phyloP scores from a whole-genome alignment of 2,113 vertebrate genomes.

The Xiphorhynchus elegans region DNA sequence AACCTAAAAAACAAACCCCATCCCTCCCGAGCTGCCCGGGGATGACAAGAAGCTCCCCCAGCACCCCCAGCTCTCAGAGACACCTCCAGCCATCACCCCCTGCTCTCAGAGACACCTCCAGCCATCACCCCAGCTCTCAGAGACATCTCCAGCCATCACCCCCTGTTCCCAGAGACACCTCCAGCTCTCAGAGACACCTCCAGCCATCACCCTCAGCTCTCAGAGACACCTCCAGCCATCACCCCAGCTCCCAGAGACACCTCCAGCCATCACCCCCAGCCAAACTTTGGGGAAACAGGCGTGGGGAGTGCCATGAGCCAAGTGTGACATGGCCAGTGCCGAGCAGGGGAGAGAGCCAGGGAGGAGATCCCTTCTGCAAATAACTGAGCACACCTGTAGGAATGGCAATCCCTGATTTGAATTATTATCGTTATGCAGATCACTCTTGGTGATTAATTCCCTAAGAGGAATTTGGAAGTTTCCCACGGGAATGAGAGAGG shows the following conservation, averaged over 20 bases:
- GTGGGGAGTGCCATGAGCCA: rapidly evolving
- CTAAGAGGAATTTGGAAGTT: not conserved
- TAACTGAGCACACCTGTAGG: rapidly evolving
- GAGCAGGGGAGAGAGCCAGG: not conserved
- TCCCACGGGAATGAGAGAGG: not conserved
- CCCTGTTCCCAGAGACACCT: not conserved
- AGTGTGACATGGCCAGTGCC: rapidly evolving
- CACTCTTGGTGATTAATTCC: rapidly evolving
- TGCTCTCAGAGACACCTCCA: not conserved
- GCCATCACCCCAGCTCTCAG: not conserved
- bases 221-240: not conserved
- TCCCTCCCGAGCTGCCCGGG: not conserved
- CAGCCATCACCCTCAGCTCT: not conserved
- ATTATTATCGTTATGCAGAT: not conserved
- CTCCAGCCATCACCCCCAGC: no score
- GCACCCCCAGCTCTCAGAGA: not conserved
- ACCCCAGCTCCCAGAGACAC: not conserved
- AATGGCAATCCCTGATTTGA: not conserved
- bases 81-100: not conserved
- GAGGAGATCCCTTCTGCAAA: not conserved
- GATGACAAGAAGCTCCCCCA: not conserved
- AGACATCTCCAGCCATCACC: not conserved
- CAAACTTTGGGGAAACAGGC: rapidly evolving
- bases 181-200: no score
- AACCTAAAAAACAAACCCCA: rapidly evolving